These are phyloP conservation scores for Phalera bucephala DNA, from an alignment of 2,888 invertebrate genomes.

Conservation along the genomic window DNA sequence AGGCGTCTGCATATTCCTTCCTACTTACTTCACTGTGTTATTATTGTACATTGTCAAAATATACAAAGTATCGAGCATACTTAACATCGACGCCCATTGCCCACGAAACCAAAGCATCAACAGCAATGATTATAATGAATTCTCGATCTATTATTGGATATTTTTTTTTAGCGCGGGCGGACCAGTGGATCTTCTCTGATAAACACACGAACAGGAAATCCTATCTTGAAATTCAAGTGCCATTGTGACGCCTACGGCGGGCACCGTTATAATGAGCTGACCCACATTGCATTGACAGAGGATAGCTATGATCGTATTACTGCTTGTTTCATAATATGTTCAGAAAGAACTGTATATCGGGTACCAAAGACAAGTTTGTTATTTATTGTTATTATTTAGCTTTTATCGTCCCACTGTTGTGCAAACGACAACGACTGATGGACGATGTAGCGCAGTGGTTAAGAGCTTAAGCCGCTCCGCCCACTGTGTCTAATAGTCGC, in stretches of 20 bases:
- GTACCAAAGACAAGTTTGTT: not conserved
- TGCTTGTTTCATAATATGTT: not conserved
- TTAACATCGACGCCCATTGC: too few relatives aligned
- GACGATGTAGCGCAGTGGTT: too few relatives aligned
- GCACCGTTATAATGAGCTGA: conserved; percentile 42
- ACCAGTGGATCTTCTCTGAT: conserved; percentile 26
- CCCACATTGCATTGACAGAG: conserved; percentile 28
- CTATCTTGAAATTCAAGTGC: conserved; percentile 39
- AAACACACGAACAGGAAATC: conserved; percentile 32
- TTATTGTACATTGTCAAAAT: too few relatives aligned
- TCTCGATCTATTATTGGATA: conserved; percentile 10
- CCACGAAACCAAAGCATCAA: too few relatives aligned
- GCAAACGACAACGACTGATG: too few relatives aligned
- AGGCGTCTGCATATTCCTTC: too few relatives aligned
- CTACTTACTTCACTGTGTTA: too few relatives aligned
- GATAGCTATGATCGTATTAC: not conserved
- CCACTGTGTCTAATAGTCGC: too few relatives aligned
- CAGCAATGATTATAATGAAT: conserved; percentile 14
- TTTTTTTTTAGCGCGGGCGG: conserved; percentile 27
- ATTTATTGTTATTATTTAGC: too few relatives aligned
- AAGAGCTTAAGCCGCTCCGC: too few relatives aligned
- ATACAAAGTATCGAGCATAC: too few relatives aligned
- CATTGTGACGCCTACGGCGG: conserved; percentile 43
- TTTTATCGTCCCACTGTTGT: too few relatives aligned
- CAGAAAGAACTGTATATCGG: not conserved